Evolutionary conservation across 1,140 invertebrate species (phyloP).

Genomic region (Apis dorsata): DNA sequence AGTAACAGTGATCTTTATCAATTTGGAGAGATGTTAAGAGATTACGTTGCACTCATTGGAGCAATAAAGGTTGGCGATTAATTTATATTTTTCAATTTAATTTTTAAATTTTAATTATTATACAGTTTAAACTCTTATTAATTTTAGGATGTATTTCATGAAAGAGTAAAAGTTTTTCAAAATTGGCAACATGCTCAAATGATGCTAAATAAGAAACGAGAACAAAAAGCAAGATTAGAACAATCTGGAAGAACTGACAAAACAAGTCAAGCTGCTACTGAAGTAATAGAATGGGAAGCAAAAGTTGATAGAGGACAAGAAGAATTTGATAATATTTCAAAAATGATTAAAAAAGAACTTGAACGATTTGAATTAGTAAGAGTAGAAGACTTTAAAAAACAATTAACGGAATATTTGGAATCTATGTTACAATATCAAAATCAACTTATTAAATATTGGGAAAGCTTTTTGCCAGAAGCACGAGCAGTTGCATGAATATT

Average conservation of each 20-base stretch:
- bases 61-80: slow-evolving; percentile 88
- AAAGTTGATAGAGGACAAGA: slow-evolving; percentile 98
- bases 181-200: slow-evolving; percentile 98
- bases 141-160: slow-evolving; percentile 95
- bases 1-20: slow-evolving; percentile 97
- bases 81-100: neutral
- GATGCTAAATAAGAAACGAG: slow-evolving; percentile 96
- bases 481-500: slow-evolving; percentile 88
- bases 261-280: slow-evolving; percentile 91
- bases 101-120: neutral
- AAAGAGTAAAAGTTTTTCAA: slow-evolving; percentile 98
- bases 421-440: slow-evolving; percentile 96
- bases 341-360: slow-evolving; percentile 97
- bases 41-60: slow-evolving; percentile 96
- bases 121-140: neutral
- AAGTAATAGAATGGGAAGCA: slow-evolving; percentile 97
- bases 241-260: slow-evolving; percentile 93
- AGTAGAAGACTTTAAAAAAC: slow-evolving; percentile 94
- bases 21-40: slow-evolving; percentile 95
- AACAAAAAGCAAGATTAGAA: slow-evolving; percentile 95
- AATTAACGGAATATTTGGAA: slow-evolving; percentile 95
- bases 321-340: slow-evolving; percentile 97
- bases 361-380: slow-evolving; percentile 94
- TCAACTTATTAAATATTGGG: slow-evolving; percentile 97
- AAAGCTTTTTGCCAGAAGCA: slow-evolving; percentile 95